Conservation (phyloP, 2,113 vertebrate species). For the Zingel zingel region DNA sequence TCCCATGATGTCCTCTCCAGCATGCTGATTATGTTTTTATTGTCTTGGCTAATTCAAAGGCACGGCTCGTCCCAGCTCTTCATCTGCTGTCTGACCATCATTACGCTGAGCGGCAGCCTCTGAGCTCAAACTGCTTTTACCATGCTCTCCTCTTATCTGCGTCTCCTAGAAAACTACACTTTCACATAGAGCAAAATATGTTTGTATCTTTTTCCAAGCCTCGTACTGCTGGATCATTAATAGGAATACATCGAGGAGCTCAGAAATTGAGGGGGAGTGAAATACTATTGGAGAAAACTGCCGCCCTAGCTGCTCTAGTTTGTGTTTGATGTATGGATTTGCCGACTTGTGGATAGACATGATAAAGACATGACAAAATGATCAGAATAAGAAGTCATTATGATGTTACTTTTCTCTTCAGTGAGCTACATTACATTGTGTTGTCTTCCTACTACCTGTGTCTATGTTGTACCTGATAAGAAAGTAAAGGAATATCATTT, state of each 20-base stretch:
- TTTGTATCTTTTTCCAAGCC: conserved; percentile 33
- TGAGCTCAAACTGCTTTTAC: conserved; percentile 27
- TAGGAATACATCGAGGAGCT: conserved; percentile 24
- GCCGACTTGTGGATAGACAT: not conserved
- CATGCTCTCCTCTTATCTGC: conserved; percentile 41
- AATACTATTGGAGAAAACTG: conserved; percentile 7
- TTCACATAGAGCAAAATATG: conserved; percentile 27
- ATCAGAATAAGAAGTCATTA: not conserved
- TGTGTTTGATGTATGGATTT: conserved; percentile 31
- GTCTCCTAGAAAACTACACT: conserved; percentile 17
- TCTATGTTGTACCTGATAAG: no score
- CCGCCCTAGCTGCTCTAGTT: not conserved
- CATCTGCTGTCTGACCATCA: conserved; percentile 51
- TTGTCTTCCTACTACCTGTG: not conserved
- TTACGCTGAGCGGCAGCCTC: conserved; percentile 24
- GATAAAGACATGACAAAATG: not conserved
- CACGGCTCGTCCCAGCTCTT: conserved; percentile 50
- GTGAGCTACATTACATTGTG: not conserved
- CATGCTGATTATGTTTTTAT: conserved; percentile 63
- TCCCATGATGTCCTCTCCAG: conserved; percentile 17
- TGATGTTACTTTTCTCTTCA: not conserved
- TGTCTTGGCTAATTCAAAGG: conserved; percentile 37
- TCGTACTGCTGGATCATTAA: conserved; percentile 28
- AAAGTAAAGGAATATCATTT: no score
- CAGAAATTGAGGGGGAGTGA: conserved; percentile 29